phyloP scores from a whole-genome alignment of 2,888 invertebrate genomes.

The Ormia ochracea region DNA sequence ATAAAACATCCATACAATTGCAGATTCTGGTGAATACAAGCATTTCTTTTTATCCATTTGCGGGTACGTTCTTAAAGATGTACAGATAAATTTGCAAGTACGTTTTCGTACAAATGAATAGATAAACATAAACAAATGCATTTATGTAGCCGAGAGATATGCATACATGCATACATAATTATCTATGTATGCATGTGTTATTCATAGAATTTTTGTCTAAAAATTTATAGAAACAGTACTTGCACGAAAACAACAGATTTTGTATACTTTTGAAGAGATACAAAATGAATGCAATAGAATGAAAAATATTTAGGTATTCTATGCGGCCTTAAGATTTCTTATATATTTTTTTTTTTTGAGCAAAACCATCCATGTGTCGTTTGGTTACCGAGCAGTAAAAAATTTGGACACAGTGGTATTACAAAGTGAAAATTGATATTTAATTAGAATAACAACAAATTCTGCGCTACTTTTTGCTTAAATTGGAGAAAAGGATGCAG shows the following conservation, averaged over 20 bases:
- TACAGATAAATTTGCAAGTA: background rate
- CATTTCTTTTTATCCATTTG: no score
- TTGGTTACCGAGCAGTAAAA: background rate
- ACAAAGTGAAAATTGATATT: background rate
- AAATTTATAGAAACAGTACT: background rate
- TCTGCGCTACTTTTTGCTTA: no score
- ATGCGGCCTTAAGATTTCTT: conserved; percentile 1
- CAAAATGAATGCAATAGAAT: background rate
- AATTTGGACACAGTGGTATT: background rate
- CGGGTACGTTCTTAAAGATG: no score
- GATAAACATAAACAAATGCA: background rate
- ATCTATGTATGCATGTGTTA: no score
- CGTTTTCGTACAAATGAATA: background rate
- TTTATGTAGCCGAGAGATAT: background rate
- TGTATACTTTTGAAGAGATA: background rate
- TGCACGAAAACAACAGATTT: background rate
- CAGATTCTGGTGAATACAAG: background rate
- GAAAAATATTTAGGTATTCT: conserved; percentile 2
- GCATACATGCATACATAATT: no score
- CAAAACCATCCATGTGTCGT: background rate
- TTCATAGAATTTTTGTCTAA: background rate
- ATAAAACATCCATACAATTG: background rate
- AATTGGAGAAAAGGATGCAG: no score
- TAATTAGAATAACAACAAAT: no score
- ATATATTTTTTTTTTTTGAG: background rate